phyloP scores from a whole-genome alignment of 2,797 vertebrate species.

The Pterois miles region DNA sequence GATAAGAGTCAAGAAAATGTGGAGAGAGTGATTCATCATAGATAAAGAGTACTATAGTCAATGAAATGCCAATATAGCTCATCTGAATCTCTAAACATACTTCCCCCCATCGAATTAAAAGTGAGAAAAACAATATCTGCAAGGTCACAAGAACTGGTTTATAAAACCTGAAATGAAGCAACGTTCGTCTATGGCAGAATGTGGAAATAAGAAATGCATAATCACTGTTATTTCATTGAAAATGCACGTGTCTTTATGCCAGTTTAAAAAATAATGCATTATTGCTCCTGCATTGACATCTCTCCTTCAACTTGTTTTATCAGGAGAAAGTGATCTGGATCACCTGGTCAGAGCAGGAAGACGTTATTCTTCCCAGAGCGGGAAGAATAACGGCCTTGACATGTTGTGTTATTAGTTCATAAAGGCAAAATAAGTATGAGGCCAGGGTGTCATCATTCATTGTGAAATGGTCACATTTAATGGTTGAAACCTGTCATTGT shows the following conservation, averaged over 20 bases:
- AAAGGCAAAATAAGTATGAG: slow-evolving; percentile 51
- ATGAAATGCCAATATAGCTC: not conserved
- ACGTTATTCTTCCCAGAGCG: too few species aligned
- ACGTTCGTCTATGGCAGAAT: not conserved
- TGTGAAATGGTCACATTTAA: slow-evolving; percentile 99
- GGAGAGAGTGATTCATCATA: not conserved
- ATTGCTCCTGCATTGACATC: not conserved
- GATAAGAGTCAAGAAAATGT: not conserved
- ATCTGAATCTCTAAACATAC: not conserved
- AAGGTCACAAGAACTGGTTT: slow-evolving; percentile 10
- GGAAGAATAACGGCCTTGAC: not conserved
- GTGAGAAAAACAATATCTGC: not conserved
- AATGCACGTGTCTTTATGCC: not conserved
- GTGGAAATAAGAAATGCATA: not conserved
- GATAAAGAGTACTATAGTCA: not conserved
- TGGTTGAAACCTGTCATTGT: slow-evolving; percentile 95
- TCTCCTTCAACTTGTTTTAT: not conserved
- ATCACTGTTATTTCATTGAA: not conserved
- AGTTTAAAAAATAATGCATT: not conserved
- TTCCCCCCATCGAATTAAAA: not conserved
- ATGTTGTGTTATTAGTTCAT: not conserved
- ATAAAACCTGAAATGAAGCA: not conserved
- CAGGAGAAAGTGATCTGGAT: not conserved
- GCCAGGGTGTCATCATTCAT: slow-evolving; percentile 77
- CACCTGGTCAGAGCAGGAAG: not conserved